Evolutionary conservation across 2,888 invertebrate species (phyloP).

Genomic region (Anagyrus pseudococci): DNA sequence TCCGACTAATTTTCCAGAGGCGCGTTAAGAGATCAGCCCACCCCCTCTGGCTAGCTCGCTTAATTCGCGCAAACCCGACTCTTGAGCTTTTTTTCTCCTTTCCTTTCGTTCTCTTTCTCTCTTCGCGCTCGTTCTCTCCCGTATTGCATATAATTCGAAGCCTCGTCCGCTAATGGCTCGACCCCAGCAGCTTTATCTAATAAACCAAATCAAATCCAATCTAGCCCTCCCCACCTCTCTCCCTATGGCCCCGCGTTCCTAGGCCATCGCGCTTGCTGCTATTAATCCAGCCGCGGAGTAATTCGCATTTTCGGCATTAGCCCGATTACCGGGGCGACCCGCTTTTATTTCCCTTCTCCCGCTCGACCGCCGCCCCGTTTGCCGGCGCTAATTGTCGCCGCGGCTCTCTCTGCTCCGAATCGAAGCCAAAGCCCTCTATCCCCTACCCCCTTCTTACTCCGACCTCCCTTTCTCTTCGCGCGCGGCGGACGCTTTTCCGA

Average conservation of each 20-base stretch:
- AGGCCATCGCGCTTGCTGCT: no score
- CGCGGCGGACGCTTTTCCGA: neutral
- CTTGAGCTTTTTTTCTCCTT: no score
- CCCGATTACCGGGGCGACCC: neutral
- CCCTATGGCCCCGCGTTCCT: no score
- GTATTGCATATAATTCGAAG: neutral
- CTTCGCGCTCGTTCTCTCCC: no score
- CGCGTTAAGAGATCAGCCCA: neutral
- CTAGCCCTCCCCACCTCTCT: conserved; percentile 1
- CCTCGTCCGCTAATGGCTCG: neutral
- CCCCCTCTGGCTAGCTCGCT: neutral
- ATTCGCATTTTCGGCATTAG: conserved; percentile 5
- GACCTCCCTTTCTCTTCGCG: no score
- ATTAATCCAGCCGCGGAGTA: neutral
- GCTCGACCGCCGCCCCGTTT: neutral
- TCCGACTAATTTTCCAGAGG: no score
- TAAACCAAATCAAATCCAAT: conserved; percentile 4
- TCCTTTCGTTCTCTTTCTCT: no score
- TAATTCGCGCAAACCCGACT: neutral
- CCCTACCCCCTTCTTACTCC: no score
- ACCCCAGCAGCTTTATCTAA: neutral
- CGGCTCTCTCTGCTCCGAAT: neutral
- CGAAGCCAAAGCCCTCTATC: neutral
- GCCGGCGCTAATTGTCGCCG: conserved; percentile 8
- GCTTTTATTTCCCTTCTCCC: conserved; percentile 6